These are phyloP conservation scores for Eupithecia pulchellata DNA, from an alignment of 2,888 invertebrate genomes.

Conservation along the genomic window DNA sequence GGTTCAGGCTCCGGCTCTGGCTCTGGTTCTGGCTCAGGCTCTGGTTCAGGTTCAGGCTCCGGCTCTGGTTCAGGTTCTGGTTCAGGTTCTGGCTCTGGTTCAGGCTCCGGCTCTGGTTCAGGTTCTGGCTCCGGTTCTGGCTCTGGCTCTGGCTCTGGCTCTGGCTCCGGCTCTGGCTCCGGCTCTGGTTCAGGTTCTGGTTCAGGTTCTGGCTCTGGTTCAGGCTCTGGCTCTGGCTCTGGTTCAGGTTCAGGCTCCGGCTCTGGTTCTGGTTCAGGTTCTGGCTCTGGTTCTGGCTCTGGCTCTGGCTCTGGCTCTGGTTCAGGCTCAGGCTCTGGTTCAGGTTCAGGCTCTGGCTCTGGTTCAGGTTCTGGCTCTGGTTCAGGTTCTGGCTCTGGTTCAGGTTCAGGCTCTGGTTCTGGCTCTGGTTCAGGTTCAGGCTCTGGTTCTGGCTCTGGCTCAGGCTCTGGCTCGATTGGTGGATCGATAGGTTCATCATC, in stretches of 20 bases:
- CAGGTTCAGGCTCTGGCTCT: not conserved
- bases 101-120: not conserved
- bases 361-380: not conserved
- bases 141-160: not conserved
- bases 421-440: not conserved
- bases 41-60: not conserved
- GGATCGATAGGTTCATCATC: conserved; percentile 15
- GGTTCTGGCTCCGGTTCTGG: not conserved
- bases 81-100: not conserved
- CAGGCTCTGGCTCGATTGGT: not conserved
- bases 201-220: not conserved
- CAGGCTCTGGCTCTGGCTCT: not conserved
- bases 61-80: not conserved
- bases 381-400: not conserved
- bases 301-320: not conserved
- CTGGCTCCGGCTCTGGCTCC: not conserved
- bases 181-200: not conserved
- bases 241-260: not conserved
- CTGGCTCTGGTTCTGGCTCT: conserved; percentile 11
- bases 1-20: not conserved
- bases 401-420: not conserved
- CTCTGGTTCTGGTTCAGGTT: conserved; percentile 11
- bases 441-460: not conserved
- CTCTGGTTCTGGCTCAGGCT: not conserved
- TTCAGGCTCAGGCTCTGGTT: not conserved